phyloP scores from a whole-genome alignment of 2,113 vertebrate species.

The Hypanus sabinus region DNA sequence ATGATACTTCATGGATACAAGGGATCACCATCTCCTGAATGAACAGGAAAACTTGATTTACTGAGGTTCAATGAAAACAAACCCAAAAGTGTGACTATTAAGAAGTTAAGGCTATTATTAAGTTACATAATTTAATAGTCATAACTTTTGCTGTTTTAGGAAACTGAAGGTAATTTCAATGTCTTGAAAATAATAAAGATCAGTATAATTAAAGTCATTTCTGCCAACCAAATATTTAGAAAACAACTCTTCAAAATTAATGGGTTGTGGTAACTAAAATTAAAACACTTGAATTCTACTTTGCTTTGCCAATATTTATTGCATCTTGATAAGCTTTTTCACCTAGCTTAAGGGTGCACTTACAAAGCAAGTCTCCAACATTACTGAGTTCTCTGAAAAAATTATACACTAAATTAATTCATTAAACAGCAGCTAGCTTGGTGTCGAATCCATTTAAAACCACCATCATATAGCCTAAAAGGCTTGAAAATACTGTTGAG shows the following conservation, averaged over 20 bases:
- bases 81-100: background rate
- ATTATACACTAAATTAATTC: conserved; percentile 1
- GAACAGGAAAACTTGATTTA: background rate
- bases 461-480: background rate
- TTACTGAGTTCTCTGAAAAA: background rate
- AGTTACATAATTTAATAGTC: background rate
- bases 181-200: background rate
- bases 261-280: background rate
- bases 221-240: background rate
- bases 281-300: background rate
- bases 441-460: background rate
- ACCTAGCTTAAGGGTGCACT: background rate
- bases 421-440: background rate
- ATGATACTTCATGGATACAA: background rate
- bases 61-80: background rate
- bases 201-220: background rate
- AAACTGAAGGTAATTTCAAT: background rate
- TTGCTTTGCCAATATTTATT: background rate
- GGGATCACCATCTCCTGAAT: background rate
- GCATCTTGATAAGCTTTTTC: background rate
- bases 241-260: background rate
- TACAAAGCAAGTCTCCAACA: background rate
- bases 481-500: background rate
- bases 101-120: too few species aligned
- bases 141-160: background rate